Percentiles rank a stretch among this genome's conserved stretches.
These are phyloP conservation scores for Brachynemurus nebulosus DNA, from an alignment of 2,888 invertebrate species.

Conservation along the genomic window DNA sequence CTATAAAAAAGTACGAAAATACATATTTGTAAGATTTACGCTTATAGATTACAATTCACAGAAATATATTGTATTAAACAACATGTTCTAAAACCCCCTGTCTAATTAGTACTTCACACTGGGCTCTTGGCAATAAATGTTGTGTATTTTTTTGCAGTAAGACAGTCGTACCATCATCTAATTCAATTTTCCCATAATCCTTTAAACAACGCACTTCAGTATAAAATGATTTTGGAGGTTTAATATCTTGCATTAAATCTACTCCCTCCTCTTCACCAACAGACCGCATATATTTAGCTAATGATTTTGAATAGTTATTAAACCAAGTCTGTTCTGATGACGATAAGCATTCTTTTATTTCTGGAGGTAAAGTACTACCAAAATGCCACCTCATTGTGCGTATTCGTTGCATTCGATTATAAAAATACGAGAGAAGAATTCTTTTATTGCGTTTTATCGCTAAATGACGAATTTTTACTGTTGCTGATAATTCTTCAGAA, in stretches of 20 bases:
- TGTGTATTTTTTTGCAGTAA: slow-evolving; percentile 80
- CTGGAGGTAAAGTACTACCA: slow-evolving; percentile 78
- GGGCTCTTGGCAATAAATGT: slow-evolving; percentile 75
- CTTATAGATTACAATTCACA: no score
- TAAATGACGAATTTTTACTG: slow-evolving; percentile 71
- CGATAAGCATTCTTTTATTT: slow-evolving; percentile 65
- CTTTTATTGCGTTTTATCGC: slow-evolving; percentile 80
- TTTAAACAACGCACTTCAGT: slow-evolving; percentile 81
- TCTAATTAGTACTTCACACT: slow-evolving; percentile 80
- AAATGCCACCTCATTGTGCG: slow-evolving; percentile 90
- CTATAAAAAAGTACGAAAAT: neutral
- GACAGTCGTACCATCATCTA: slow-evolving; percentile 85
- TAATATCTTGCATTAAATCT: slow-evolving; percentile 75
- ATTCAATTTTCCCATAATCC: slow-evolving; percentile 88
- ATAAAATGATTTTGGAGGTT: slow-evolving; percentile 84
- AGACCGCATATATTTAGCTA: slow-evolving; percentile 82
- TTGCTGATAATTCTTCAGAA: slow-evolving; percentile 37
- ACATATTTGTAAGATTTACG: no score
- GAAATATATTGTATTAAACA: slow-evolving; percentile 24
- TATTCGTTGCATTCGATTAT: slow-evolving; percentile 67
- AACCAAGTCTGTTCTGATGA: slow-evolving; percentile 81
- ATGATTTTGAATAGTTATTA: slow-evolving; percentile 67
- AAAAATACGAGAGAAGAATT: slow-evolving; percentile 72
- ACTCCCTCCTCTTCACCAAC: slow-evolving; percentile 70
- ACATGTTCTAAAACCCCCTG: slow-evolving; percentile 80